These are phyloP conservation scores for Ramphastos sulfuratus DNA, from an alignment of 2,113 vertebrate species.

Conservation along the genomic window DNA sequence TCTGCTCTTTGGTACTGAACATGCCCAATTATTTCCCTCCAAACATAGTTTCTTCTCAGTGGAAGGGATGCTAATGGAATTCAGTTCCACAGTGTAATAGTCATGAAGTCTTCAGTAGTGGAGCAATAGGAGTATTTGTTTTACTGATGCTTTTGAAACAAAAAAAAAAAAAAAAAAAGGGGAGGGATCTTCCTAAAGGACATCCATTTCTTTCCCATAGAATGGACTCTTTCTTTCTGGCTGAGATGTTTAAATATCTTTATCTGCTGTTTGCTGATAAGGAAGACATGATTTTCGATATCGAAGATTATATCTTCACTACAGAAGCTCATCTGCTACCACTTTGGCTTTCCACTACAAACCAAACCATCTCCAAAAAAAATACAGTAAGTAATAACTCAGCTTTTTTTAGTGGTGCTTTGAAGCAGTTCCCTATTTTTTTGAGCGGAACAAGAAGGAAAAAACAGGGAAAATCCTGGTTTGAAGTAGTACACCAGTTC, in stretches of 20 bases:
- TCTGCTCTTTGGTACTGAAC: not conserved
- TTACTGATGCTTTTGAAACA: not conserved
- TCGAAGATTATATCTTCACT: slow-evolving; percentile 97
- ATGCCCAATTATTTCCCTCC: slow-evolving; percentile 9
- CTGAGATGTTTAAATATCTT: slow-evolving; percentile 99
- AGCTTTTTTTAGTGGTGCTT: not conserved
- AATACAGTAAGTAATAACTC: slow-evolving; percentile 73
- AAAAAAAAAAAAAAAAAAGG: not conserved
- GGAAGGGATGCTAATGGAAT: not conserved
- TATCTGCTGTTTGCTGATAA: slow-evolving; percentile 94
- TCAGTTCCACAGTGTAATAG: not conserved
- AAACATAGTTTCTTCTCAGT: not conserved
- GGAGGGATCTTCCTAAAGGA: not conserved
- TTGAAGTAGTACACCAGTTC: not conserved
- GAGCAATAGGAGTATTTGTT: not conserved
- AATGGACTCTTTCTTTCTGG: slow-evolving; percentile 99
- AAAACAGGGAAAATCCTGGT: not conserved
- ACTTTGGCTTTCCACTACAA: slow-evolving; percentile 91
- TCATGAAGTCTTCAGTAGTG: not conserved
- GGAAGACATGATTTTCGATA: slow-evolving; percentile 92
- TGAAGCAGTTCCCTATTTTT: not conserved
- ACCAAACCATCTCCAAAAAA: slow-evolving; percentile 77
- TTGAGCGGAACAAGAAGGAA: not conserved
- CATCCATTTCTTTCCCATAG: slow-evolving; percentile 60
- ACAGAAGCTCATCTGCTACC: slow-evolving; percentile 98